These are phyloP conservation scores for Pararge aegeria DNA, from an alignment of 1,140 invertebrate genomes.

Conservation along the genomic window DNA sequence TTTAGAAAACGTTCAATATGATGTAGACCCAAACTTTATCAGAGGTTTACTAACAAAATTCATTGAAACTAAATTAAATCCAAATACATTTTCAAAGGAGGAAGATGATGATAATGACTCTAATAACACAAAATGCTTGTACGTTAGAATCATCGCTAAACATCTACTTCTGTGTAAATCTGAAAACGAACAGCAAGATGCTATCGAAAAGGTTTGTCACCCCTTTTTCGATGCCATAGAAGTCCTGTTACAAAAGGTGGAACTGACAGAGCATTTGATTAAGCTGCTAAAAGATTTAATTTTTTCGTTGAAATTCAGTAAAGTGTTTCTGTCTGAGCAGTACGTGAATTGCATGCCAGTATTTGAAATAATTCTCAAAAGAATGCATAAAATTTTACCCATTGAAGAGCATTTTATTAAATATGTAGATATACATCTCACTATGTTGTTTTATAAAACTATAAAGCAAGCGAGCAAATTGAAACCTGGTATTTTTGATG, in stretches of 20 bases:
- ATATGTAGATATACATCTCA: conserved; percentile 48
- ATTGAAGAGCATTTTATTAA: conserved; percentile 37
- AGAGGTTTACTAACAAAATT: conserved; percentile 27
- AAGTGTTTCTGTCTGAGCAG: conserved; percentile 40
- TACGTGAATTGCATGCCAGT: conserved; percentile 40
- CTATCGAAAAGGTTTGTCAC: conserved; percentile 37
- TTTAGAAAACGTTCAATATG: conserved; percentile 36
- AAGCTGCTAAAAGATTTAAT: conserved; percentile 33
- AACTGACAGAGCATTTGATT: conserved; percentile 10
- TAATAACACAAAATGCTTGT: conserved; percentile 13
- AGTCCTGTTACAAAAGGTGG: conserved; percentile 10
- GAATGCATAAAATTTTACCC: conserved; percentile 38
- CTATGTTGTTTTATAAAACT: conserved; percentile 49
- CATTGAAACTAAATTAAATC: conserved; percentile 15
- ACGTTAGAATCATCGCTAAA: conserved; percentile 44
- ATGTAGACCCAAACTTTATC: conserved; percentile 29
- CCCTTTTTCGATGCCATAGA: conserved; percentile 39
- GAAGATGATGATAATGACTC: neutral
- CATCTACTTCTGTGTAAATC: conserved; percentile 41
- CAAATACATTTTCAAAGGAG: neutral
- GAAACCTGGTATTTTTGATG: conserved; percentile 35
- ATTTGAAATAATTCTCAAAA: conserved; percentile 38
- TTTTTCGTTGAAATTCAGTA: conserved; percentile 40
- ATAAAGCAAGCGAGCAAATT: conserved; percentile 37
- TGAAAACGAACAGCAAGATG: conserved; percentile 34